Conservation (phyloP, 2,797 vertebrate species). For the Labeo calbasu region DNA sequence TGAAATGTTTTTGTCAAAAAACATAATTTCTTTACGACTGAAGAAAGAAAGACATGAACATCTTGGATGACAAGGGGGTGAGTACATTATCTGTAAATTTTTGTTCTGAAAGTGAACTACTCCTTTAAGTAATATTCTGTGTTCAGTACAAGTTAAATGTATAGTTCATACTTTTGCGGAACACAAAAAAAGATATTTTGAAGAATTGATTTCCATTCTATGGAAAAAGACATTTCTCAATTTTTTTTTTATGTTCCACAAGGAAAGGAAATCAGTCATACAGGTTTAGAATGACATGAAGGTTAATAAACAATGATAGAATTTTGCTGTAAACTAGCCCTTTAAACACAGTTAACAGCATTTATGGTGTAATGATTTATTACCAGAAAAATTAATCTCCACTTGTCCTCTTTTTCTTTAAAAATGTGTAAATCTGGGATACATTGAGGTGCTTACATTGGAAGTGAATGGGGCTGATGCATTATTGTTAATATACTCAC, state of each 20-base stretch:
- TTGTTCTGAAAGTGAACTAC: no score
- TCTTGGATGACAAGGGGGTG: no score
- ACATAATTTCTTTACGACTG: no score
- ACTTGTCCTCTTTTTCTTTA: background rate
- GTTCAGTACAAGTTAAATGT: background rate
- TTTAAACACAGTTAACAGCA: background rate
- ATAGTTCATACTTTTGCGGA: background rate
- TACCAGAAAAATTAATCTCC: background rate
- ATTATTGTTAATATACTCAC: background rate
- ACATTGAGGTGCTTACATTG: background rate
- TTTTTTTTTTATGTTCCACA: background rate
- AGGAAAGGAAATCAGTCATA: background rate
- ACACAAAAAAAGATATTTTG: background rate
- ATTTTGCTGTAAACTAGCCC: background rate
- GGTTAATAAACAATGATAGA: background rate
- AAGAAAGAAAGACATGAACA: no score
- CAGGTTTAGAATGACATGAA: background rate
- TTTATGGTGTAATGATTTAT: background rate
- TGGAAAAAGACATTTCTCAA: background rate
- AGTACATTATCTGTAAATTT: no score
- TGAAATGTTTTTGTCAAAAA: no score
- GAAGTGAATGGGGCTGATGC: background rate
- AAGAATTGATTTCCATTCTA: background rate
- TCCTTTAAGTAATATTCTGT: background rate
- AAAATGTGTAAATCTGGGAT: no score